Evolutionary conservation across 2,113 vertebrate species (phyloP), one percentile per base, ranked within the genome.

Genomic region (Clarias magur): DNA sequence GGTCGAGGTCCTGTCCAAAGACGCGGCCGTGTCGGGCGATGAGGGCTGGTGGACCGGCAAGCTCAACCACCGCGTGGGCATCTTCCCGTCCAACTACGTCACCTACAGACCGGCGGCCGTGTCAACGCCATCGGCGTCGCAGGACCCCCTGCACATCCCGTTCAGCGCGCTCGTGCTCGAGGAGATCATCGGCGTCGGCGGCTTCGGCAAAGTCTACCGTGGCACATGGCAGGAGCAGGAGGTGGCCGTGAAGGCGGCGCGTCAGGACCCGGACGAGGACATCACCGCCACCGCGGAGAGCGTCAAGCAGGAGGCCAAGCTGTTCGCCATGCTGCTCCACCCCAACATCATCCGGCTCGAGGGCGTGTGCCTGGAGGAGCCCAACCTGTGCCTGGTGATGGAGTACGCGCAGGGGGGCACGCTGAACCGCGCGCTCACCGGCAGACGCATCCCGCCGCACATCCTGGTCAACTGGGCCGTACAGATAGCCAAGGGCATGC

Each of bases 381-480:
- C 98, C 65, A 97, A 99, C 93, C 95, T 98, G 91, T 99, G 97
- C 91, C 94, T 99, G 84, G 97, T 99, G 78, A 97, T 99, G 94
- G 97, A 99, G 92, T 99, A 98, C 65, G 98, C 98, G 73, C 96
- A 96, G 84, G 97, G 98, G 23, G 97, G 97, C 21, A 96, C 97
- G 15, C 95, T 99, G 83, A 97, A 97, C 92, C 94, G 97, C 86
- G 97, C 92, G 53, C 84, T 99, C 90, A 96, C 97, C 0, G 95
- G 96, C 86, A 96, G 95, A 86, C 96, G 96, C 88, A 97, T 98
- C 83, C 97, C 97, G 15, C 98, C 97, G 1, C 97, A 97, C 88
- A 96, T 98, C 91, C 94, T 99, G 89, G 97, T 99, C 86, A 97
- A 99, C 93, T 99, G 98, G 97, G 97, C 97, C 0, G 96, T 99